These are phyloP conservation scores for Macrocentrus cingulum DNA, from an alignment of 1,140 invertebrate genomes.

Conservation along the genomic window DNA sequence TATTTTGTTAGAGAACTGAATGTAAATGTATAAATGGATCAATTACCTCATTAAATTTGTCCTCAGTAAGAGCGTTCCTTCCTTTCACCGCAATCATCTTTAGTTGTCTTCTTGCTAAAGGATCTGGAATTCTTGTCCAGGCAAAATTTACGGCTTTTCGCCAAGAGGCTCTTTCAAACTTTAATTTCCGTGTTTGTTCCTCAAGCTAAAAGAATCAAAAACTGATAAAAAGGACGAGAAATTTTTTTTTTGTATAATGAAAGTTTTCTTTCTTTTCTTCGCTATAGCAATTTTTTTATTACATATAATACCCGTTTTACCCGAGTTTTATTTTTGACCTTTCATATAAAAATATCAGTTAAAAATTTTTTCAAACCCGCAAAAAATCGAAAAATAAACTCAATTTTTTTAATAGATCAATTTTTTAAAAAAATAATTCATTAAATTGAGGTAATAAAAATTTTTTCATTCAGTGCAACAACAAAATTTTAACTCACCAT, in stretches of 20 bases:
- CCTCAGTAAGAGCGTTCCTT: slow-evolving; percentile 70
- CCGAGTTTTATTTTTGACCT: too few species aligned
- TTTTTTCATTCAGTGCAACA: too few species aligned
- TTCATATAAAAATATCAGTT: too few species aligned
- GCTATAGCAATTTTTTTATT: too few species aligned
- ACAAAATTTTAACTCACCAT: too few species aligned
- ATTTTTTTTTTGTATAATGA: too few species aligned
- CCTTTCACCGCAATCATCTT: slow-evolving; percentile 71
- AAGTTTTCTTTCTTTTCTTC: too few species aligned
- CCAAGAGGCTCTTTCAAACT: slow-evolving; percentile 76
- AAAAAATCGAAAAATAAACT: too few species aligned
- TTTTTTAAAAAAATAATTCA: too few species aligned
- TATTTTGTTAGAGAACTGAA: slow-evolving; percentile 5
- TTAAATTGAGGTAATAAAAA: too few species aligned
- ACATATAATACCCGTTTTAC: neutral
- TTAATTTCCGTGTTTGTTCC: slow-evolving; percentile 68
- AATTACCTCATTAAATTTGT: slow-evolving; percentile 73
- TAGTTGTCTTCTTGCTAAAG: slow-evolving; percentile 69
- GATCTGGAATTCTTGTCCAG: slow-evolving; percentile 69
- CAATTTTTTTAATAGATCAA: too few species aligned
- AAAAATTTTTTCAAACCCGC: too few species aligned
- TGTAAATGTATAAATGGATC: slow-evolving; percentile 3
- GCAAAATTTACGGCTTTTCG: slow-evolving; percentile 69
- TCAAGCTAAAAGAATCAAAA: slow-evolving; percentile 56
- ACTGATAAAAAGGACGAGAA: neutral